phyloP scores from a whole-genome alignment of 2,113 vertebrate genomes.

The Galbula dea region DNA sequence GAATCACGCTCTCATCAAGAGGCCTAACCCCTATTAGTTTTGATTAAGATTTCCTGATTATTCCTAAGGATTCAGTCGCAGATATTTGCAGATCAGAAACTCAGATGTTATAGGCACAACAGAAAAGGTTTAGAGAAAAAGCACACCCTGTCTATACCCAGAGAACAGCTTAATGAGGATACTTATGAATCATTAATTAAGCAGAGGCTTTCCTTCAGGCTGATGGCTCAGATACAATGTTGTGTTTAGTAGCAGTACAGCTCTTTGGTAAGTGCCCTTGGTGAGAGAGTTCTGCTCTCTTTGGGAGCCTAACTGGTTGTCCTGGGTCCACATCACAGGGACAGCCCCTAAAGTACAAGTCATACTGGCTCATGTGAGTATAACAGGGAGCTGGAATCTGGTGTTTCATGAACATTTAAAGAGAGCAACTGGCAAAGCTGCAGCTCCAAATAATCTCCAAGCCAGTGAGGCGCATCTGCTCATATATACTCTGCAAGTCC shows the following conservation, averaged over 20 bases:
- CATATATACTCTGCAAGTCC: background rate
- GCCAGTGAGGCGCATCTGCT: constrained; percentile 23
- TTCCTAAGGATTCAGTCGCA: background rate
- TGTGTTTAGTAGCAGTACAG: background rate
- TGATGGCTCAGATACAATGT: background rate
- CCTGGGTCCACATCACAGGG: background rate
- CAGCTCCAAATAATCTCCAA: background rate
- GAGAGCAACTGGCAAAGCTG: constrained; percentile 1
- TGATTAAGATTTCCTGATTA: constrained; percentile 40
- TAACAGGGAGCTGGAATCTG: background rate
- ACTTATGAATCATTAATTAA: constrained; percentile 38
- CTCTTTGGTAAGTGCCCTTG: background rate
- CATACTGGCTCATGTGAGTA: background rate
- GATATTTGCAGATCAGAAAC: background rate
- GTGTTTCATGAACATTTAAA: background rate
- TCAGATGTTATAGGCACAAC: background rate
- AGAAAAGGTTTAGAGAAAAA: constrained; percentile 24
- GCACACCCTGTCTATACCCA: background rate
- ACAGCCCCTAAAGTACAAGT: background rate
- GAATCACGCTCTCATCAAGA: background rate
- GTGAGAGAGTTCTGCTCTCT: background rate
- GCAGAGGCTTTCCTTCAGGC: constrained; percentile 21
- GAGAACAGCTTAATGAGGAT: constrained; percentile 20
- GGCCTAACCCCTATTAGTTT: background rate
- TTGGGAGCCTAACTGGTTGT: background rate